A percentile compares a stretch with the other conserved stretches of the same genome.
phyloP scores from a whole-genome alignment of 2,888 invertebrate genomes.

The Clepsis dumicolana region DNA sequence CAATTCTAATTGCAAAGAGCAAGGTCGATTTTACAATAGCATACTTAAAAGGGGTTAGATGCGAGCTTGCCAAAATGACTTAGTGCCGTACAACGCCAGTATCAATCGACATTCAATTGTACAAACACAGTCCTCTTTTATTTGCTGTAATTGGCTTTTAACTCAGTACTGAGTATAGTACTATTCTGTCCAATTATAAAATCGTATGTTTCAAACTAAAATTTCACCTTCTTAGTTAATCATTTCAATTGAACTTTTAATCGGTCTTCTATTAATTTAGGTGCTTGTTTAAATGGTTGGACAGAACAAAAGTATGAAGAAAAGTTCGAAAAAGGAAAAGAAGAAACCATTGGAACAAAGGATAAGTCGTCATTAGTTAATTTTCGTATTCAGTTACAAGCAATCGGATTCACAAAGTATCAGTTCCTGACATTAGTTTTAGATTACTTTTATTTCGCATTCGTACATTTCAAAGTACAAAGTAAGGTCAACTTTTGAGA shows the following conservation, averaged over 20 bases:
- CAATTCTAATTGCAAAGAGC: not conserved
- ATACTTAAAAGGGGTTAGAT: not conserved
- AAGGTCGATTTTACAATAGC: conserved; percentile 26
- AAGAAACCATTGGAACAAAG: conserved; percentile 22
- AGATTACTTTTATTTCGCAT: too few relatives aligned
- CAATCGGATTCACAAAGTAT: not conserved
- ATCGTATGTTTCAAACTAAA: not conserved
- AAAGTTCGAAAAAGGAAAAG: not conserved
- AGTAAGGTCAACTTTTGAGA: not conserved
- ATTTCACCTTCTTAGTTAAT: not conserved
- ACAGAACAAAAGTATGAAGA: not conserved
- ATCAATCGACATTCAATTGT: conserved; percentile 62
- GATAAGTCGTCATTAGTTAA: conserved; percentile 14
- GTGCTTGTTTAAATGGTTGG: not conserved
- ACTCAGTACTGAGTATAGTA: not conserved
- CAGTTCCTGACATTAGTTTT: too few relatives aligned
- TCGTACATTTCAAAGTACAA: not conserved
- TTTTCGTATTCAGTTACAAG: not conserved
- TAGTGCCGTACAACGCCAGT: conserved; percentile 10
- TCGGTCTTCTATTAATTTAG: not conserved
- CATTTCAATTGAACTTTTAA: not conserved
- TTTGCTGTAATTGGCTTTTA: conserved; percentile 50
- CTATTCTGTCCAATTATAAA: not conserved
- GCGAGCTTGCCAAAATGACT: conserved; percentile 28
- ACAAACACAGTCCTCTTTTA: conserved; percentile 59